Evolutionary conservation across 2,113 vertebrate species (phyloP), one percentile per base, ranked within the genome.

Genomic region (Ctenomys sociabilis): DNA sequence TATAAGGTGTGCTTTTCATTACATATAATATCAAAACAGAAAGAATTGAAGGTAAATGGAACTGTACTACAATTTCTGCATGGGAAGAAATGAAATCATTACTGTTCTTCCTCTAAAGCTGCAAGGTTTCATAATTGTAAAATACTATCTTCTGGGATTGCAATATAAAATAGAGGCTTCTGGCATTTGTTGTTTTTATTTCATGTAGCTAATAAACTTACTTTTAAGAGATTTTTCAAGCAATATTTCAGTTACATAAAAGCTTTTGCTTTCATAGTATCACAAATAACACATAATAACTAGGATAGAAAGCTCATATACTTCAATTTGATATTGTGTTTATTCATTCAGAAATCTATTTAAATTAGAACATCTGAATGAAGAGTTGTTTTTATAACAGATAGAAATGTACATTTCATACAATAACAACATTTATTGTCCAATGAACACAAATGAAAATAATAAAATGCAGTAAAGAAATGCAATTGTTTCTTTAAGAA

Each of bases 301-400:
- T 11, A 45, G 52, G 24, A 78, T 3, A 35, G 35, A 85, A 89
- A 77, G 13, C 22, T 43, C 49, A 22, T 49, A 40, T 32, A 64
- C 35, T 78, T 40, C 66, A 93, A 64, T 89, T 77, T 83, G 52
- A 75, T 17, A 68, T 22, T 82, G 5, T 82, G n/a, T 17, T 93
- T 91, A 49, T 80, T 93, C 63, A 73, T 35, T 83, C 35, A 86
- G 19, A 91, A 72, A 89, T 68, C 54, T 80, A 37, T 81, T 92
- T 94, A 89, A 89, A 94, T 91, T 54, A 89, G 66, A 2, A 77
- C 95, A 77, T 88, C 49, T 63, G 35, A 95, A 57, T 78, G 45
- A 75, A 95, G 10, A 6, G 30, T 16, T 28, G 2, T 66, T 3
- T n/a, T 49, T 68, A 45, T 14, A 63, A 80, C 8, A 66, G 32